These are phyloP conservation scores for Antechinus stuartii DNA, from an alignment of 2,113 vertebrate species.

Conservation along the genomic window DNA sequence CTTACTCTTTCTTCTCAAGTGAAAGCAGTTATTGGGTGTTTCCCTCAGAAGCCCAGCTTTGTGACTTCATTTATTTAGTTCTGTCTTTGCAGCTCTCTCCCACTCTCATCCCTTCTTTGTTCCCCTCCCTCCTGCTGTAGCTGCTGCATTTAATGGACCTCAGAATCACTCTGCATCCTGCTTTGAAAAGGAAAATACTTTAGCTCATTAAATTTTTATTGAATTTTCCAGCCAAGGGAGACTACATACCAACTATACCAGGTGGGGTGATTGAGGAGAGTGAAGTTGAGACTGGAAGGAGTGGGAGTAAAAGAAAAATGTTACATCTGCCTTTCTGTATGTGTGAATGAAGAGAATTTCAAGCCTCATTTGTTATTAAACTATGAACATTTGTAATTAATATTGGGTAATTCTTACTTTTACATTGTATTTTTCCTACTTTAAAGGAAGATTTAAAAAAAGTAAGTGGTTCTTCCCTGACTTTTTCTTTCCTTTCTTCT, in stretches of 20 bases:
- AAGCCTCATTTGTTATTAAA: background rate
- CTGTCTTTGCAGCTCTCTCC: background rate
- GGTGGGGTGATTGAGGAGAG: background rate
- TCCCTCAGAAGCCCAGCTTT: background rate
- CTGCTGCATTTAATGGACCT: background rate
- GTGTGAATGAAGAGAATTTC: background rate
- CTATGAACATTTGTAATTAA: background rate
- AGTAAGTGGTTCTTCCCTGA: background rate
- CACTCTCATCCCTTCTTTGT: background rate
- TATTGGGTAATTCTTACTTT: background rate
- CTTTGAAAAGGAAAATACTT: conserved; percentile 5
- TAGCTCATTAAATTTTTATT: conserved; percentile 1
- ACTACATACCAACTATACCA: background rate
- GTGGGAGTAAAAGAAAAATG: background rate
- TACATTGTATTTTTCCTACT: background rate
- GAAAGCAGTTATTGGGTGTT: background rate
- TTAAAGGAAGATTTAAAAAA: background rate
- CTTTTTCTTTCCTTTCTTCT: no score
- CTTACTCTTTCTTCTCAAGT: background rate
- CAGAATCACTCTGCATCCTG: background rate
- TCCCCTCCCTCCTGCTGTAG: background rate
- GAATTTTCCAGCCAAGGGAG: background rate
- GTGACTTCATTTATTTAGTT: background rate
- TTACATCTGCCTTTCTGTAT: background rate
- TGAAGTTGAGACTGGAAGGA: background rate